Percentiles rank a stretch among this genome's conserved stretches.
phyloP scores from a whole-genome alignment of 2,888 invertebrate species.

The Andricus quercusramuli region DNA sequence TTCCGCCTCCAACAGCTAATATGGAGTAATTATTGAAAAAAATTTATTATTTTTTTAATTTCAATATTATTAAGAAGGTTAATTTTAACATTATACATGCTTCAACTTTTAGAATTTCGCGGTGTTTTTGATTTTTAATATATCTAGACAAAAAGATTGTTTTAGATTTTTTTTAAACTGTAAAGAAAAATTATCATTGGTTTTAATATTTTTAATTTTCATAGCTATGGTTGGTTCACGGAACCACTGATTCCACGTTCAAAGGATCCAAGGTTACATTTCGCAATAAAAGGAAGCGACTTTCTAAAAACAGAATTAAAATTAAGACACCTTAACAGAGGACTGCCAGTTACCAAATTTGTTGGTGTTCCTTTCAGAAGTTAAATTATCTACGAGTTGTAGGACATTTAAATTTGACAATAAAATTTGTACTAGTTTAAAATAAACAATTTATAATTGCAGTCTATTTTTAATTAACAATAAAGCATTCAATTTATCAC shows the following conservation, averaged over 20 bases:
- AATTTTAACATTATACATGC: not conserved
- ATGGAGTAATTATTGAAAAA: slow-evolving; percentile 67
- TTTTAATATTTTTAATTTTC: slow-evolving; percentile 25
- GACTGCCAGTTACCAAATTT: slow-evolving; percentile 62
- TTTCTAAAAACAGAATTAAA: slow-evolving; percentile 66
- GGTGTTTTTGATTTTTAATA: not conserved
- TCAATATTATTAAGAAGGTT: not conserved
- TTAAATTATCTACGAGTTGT: not conserved
- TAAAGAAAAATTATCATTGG: not conserved
- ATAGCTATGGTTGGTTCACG: slow-evolving; percentile 73
- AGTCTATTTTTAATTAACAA: not conserved
- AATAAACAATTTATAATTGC: not conserved
- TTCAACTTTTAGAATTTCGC: not conserved
- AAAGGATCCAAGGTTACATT: slow-evolving; percentile 66
- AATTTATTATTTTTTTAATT: not conserved
- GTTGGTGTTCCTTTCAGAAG: slow-evolving; percentile 61
- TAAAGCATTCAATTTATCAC: not conserved
- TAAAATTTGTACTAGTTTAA: not conserved
- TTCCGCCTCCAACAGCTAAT: slow-evolving; percentile 68
- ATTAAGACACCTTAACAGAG: slow-evolving; percentile 60
- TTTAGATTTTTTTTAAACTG: too few species aligned
- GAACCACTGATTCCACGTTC: slow-evolving; percentile 62
- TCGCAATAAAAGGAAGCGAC: slow-evolving; percentile 61
- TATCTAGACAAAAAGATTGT: too few species aligned
- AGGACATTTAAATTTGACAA: not conserved